Evolutionary conservation across 2,797 vertebrate genomes (phyloP).

Genomic region (Pipistrellus pygmaeus): DNA sequence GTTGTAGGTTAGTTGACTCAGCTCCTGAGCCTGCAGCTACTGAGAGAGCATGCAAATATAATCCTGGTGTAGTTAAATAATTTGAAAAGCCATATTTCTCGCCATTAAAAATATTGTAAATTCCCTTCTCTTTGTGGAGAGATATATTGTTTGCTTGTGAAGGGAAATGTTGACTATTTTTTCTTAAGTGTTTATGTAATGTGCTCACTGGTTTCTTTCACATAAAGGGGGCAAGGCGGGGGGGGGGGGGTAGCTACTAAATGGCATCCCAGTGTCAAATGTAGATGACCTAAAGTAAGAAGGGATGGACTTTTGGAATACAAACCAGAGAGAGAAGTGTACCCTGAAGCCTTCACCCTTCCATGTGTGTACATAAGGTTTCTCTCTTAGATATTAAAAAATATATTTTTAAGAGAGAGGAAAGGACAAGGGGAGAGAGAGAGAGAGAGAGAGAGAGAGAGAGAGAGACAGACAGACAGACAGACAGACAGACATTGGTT

Average conservation of each 20-base stretch:
- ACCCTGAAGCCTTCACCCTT: not conserved
- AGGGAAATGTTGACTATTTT: conserved; percentile 33
- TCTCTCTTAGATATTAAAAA: not conserved
- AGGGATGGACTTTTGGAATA: not conserved
- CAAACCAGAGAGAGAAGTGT: not conserved
- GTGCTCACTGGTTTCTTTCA: not conserved
- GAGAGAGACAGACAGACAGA: no score
- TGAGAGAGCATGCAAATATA: not conserved
- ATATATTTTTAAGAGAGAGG: no score
- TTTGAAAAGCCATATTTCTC: conserved; percentile 51
- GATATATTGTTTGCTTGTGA: conserved; percentile 12
- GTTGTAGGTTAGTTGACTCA: conserved; percentile 17
- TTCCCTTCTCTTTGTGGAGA: conserved; percentile 30
- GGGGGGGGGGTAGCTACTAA: not conserved
- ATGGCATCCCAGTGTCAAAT: not conserved
- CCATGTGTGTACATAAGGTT: not conserved
- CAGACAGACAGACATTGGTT: no score
- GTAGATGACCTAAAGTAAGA: not conserved
- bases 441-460: no score
- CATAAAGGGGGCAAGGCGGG: not conserved
- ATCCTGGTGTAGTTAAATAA: conserved; percentile 19
- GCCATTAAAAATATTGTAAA: conserved; percentile 37
- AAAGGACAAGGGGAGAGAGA: no score
- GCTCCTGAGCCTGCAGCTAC: conserved; percentile 15
- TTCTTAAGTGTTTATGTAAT: not conserved